Percentiles rank a stretch among this genome's conserved stretches.
These are phyloP conservation scores for Rhagonycha lutea DNA, from an alignment of 2,888 invertebrate species.

Conservation along the genomic window DNA sequence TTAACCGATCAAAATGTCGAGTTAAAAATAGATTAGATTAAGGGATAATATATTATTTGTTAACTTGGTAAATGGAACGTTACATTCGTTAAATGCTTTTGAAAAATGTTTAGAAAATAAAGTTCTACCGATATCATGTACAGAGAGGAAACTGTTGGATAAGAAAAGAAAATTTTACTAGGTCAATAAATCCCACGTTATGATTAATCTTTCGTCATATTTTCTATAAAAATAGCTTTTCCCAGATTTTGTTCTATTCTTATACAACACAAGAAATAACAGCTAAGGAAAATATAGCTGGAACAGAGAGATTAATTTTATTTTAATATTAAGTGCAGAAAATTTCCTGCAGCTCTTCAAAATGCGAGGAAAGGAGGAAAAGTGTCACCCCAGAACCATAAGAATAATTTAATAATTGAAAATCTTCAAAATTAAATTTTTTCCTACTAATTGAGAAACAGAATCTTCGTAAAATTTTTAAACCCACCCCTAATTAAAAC, in stretches of 20 bases:
- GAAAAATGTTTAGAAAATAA: background rate
- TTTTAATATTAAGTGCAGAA: background rate
- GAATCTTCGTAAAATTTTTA: background rate
- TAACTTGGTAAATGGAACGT: background rate
- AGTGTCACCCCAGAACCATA: background rate
- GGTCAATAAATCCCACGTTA: background rate
- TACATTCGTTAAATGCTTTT: background rate
- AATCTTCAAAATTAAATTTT: background rate
- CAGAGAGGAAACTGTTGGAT: background rate
- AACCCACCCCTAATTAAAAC: background rate
- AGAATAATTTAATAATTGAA: background rate
- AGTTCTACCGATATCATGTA: background rate
- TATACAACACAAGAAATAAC: background rate
- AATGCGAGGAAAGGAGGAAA: background rate
- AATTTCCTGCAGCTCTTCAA: background rate
- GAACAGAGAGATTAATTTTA: background rate
- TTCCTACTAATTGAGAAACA: background rate
- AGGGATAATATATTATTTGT: background rate
- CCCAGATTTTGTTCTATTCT: background rate
- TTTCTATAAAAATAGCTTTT: background rate
- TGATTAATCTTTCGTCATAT: background rate
- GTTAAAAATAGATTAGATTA: constrained; percentile 18
- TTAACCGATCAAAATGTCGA: constrained; percentile 20
- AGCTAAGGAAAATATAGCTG: background rate
- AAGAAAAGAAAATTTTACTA: background rate